Base-by-base conservation (phyloP, 2,888 invertebrate species). In the Lapara coniferarum region DNA sequence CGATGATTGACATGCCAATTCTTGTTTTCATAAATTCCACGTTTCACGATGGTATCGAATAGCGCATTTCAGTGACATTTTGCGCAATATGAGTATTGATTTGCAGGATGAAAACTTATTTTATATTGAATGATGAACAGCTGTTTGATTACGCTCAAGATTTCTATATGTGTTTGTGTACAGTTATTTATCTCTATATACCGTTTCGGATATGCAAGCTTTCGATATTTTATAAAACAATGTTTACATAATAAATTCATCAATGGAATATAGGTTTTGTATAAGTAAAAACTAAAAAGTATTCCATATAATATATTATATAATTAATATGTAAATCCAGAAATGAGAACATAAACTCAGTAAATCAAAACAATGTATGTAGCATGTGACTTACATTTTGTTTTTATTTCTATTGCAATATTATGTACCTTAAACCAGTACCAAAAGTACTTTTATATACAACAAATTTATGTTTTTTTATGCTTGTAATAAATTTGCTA, bases 21-120 rank as follows among this genome's bases (percentile, higher is more conserved):
- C 81, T 83, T 78, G 77, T 80, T 83, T 81, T 80, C 74, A 77
- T 80, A 77, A 77, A 80, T 80, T 82, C 78, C 77, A 80, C 75
- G 77, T 84, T 84, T 80, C 77, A 80, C 77, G 77, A 82, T 79
- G 76, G 74, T 85, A 81, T 83, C 76, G 79, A 77, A 79, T 87
- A 89, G 88, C 90, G 88, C 91, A 91, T 88, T 91, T 91, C 85
- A 81, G 85, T 89, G 88, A 88, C 90, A 92, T 91, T 93, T 92
- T 93, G 92, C 93, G 93, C 93, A 93, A 86, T 91, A 87, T 86
- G 85, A 83, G 89, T 93, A 93, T 93, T 91, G 93, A 93, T 93
- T 92, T 89, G 85, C 81, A 83, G 85, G 86, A 86, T 85, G 85
- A 85, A 88, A 88, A 90, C 83, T 85, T 90, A 87, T 88, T 91